These are phyloP conservation scores for Oreonectes daqikongensis DNA, from an alignment of 2,797 vertebrate species.

Conservation along the genomic window DNA sequence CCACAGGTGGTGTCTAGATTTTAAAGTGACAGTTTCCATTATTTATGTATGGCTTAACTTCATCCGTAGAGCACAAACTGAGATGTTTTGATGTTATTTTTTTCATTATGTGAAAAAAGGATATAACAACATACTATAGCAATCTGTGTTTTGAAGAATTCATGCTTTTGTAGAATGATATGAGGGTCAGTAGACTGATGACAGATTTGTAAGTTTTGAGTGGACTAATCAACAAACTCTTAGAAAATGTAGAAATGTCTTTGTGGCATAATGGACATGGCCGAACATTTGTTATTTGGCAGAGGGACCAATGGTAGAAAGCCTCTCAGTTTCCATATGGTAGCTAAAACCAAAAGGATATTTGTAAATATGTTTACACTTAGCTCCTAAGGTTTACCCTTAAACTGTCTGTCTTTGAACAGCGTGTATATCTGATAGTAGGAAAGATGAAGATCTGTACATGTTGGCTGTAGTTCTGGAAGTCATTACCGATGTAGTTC, in stretches of 20 bases:
- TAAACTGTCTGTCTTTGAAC: constrained; percentile 32
- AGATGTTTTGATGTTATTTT: too few species aligned
- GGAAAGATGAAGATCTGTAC: constrained; percentile 33
- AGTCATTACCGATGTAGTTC: constrained; percentile 75
- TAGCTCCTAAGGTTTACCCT: constrained; percentile 6
- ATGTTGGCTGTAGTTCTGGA: constrained; percentile 65
- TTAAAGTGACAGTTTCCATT: background rate
- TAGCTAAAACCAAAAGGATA: constrained; percentile 13
- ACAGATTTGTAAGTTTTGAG: too few species aligned
- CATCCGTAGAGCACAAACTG: too few species aligned
- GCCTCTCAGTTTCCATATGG: constrained; percentile 22
- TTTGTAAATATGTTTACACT: constrained; percentile 32
- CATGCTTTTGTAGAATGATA: too few species aligned
- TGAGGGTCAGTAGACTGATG: too few species aligned
- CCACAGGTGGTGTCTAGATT: background rate
- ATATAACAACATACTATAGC: too few species aligned
- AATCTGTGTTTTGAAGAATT: too few species aligned
- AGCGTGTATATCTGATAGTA: constrained; percentile 17
- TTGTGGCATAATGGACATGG: constrained; percentile 38
- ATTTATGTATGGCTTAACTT: too few species aligned
- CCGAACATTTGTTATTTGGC: constrained; percentile 4
- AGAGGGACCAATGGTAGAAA: constrained; percentile 10
- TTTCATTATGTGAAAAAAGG: too few species aligned
- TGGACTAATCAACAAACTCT: background rate
- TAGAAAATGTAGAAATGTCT: constrained; percentile 30